Evolutionary conservation across 2,888 invertebrate species (phyloP).

Genomic region (Caenorhabditis sulstoni): DNA sequence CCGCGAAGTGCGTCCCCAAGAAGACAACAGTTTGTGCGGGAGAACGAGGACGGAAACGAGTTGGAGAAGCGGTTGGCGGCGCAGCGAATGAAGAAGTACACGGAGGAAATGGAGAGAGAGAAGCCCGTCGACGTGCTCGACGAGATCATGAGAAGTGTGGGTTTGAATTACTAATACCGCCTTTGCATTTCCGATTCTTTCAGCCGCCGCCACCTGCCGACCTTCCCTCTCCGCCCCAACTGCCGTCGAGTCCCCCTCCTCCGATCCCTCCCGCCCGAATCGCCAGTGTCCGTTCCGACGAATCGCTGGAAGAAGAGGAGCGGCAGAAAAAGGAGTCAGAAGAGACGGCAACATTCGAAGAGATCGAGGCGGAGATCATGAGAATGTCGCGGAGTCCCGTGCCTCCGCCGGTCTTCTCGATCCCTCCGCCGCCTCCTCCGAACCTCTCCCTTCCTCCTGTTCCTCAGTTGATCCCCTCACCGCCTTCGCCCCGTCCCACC

Average conservation of each 20-base stretch:
- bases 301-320: constrained; percentile 57
- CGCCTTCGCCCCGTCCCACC: constrained; percentile 49
- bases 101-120: constrained; percentile 39
- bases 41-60: constrained; percentile 64
- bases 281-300: constrained; percentile 29
- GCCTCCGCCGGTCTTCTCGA: constrained; percentile 43
- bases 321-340: constrained; percentile 39
- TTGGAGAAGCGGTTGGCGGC: constrained; percentile 67
- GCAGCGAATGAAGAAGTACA: constrained; percentile 64
- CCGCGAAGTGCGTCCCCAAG: constrained; percentile 40
- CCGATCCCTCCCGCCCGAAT: constrained; percentile 39
- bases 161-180: constrained; percentile 37
- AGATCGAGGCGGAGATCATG: constrained; percentile 52
- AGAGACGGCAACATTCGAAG: constrained; percentile 51
- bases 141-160: constrained; percentile 48
- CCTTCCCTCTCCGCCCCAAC: constrained; percentile 33
- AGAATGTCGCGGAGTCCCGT: constrained; percentile 33
- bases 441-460: constrained; percentile 20
- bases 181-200: constrained; percentile 1
- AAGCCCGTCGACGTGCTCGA: constrained; percentile 44
- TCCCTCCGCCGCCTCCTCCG: constrained; percentile 53
- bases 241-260: constrained; percentile 36
- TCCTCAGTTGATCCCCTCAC: constrained; percentile 28
- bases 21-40: constrained; percentile 51
- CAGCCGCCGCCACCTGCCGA: constrained; percentile 40